These are phyloP conservation scores for Platalea minor DNA, from an alignment of 2,797 vertebrate species.

Conservation along the genomic window DNA sequence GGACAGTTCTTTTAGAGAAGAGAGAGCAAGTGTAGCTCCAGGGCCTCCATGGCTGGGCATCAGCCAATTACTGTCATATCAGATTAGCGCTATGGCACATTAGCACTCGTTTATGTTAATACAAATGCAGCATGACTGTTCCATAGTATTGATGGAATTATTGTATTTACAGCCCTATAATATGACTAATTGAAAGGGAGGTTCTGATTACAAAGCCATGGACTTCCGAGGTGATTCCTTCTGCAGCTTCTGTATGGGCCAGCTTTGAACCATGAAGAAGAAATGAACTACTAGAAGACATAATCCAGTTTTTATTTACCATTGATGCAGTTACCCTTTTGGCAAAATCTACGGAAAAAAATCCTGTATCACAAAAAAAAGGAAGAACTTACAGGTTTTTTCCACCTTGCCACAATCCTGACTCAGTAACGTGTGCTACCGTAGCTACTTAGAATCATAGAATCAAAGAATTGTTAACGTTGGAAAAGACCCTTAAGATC, in stretches of 20 bases:
- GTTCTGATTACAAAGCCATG: constrained; percentile 22
- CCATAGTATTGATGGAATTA: constrained; percentile 50
- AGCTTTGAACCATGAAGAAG: not conserved
- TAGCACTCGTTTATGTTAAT: constrained; percentile 42
- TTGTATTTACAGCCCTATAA: constrained; percentile 32
- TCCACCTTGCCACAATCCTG: not conserved
- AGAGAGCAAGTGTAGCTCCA: not conserved
- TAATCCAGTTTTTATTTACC: not conserved
- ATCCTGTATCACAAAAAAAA: not conserved
- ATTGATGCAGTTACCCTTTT: not conserved
- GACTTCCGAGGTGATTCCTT: not conserved
- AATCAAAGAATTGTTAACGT: too few relatives aligned
- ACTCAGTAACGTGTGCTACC: not conserved
- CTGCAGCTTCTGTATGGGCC: not conserved
- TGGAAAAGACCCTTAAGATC: too few relatives aligned
- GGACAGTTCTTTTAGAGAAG: not conserved
- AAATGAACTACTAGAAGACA: not conserved
- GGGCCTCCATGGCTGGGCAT: constrained; percentile 20
- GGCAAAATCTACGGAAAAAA: not conserved
- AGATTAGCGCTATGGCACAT: constrained; percentile 46
- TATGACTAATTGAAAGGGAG: constrained; percentile 32
- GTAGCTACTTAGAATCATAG: not conserved
- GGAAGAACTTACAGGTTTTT: not conserved
- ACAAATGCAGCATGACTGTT: constrained; percentile 38
- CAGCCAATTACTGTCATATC: constrained; percentile 44